phyloP scores from a whole-genome alignment of 2,888 invertebrate species.

The Sesia bembeciformis region DNA sequence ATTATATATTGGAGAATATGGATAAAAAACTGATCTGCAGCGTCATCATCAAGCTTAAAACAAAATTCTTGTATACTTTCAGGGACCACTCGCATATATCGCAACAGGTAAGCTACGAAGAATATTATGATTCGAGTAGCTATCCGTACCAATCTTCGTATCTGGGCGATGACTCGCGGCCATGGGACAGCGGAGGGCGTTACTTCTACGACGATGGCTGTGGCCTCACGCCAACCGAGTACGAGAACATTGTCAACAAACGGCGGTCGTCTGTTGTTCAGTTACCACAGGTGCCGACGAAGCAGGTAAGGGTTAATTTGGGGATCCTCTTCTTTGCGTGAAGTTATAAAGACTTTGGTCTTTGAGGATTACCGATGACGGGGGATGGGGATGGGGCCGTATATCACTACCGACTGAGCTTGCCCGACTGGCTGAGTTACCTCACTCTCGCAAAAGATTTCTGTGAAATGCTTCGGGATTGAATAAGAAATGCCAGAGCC shows the following conservation, averaged over 20 bases:
- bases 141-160: slow-evolving; percentile 76
- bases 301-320: slow-evolving; percentile 29
- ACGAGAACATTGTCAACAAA: slow-evolving; percentile 73
- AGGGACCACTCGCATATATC: slow-evolving; percentile 69
- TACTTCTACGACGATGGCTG: slow-evolving; percentile 55
- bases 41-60: too few relatives aligned
- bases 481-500: too few relatives aligned
- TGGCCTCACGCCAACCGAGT: slow-evolving; percentile 68
- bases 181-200: slow-evolving; percentile 83
- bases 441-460: too few relatives aligned
- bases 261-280: slow-evolving; percentile 68
- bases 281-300: slow-evolving; percentile 66
- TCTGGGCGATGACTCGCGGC: slow-evolving; percentile 77
- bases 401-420: too few relatives aligned
- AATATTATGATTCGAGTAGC: slow-evolving; percentile 78
- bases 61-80: slow-evolving; percentile 13
- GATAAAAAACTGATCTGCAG: too few relatives aligned
- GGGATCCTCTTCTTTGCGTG: too few relatives aligned
- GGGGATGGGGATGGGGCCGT: too few relatives aligned
- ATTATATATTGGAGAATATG: too few relatives aligned
- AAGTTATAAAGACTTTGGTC: too few relatives aligned
- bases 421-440: too few relatives aligned
- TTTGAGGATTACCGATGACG: too few relatives aligned
- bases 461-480: too few relatives aligned
- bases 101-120: slow-evolving; percentile 75